Conservation (phyloP, 2,888 invertebrate genomes). For the Trichogramma dendrolimi region DNA sequence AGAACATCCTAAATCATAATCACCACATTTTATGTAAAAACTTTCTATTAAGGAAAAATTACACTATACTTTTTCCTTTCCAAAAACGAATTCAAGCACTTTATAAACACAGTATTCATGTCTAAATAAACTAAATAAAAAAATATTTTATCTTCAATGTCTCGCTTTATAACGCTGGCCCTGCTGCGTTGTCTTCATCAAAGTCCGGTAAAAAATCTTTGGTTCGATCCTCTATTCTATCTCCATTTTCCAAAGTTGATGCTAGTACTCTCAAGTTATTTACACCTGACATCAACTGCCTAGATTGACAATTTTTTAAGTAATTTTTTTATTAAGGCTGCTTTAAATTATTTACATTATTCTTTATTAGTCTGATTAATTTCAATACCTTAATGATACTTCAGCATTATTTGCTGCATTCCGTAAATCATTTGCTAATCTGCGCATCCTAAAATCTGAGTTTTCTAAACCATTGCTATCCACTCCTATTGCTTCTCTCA, state of each 20-base stretch:
- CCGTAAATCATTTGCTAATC: constrained; percentile 60
- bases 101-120: constrained; percentile 30
- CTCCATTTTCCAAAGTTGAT: constrained; percentile 60
- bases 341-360: constrained; percentile 9
- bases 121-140: constrained; percentile 24
- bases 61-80: constrained; percentile 18
- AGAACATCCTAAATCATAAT: constrained; percentile 13
- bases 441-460: constrained; percentile 51
- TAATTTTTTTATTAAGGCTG: not conserved
- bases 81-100: constrained; percentile 19
- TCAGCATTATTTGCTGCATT: constrained; percentile 64
- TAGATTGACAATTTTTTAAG: constrained; percentile 37
- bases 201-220: constrained; percentile 54
- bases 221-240: constrained; percentile 56
- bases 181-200: constrained; percentile 54
- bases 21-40: constrained; percentile 16
- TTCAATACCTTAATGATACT: constrained; percentile 59
- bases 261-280: constrained; percentile 66
- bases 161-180: constrained; percentile 52
- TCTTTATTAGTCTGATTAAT: constrained; percentile 3
- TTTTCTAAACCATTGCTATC: constrained; percentile 45
- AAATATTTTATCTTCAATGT: constrained; percentile 18
- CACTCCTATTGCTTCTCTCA: constrained; percentile 54
- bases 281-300: constrained; percentile 65
- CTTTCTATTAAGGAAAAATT: constrained; percentile 18